These are phyloP conservation scores for Brachionus angularis DNA, from an alignment of 1,140 invertebrate species.

Conservation along the genomic window DNA sequence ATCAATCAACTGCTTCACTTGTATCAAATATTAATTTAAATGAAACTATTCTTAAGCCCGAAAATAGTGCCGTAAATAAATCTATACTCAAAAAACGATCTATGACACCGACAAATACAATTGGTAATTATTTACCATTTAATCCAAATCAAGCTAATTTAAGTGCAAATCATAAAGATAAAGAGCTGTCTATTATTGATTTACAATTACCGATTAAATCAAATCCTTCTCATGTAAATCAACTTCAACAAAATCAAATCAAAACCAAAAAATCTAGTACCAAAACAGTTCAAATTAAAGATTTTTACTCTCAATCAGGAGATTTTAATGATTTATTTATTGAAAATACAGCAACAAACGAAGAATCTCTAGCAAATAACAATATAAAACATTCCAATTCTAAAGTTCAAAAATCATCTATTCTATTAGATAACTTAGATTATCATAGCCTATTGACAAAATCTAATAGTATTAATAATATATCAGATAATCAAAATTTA, in stretches of 20 bases:
- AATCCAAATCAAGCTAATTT: slow-evolving; percentile 20
- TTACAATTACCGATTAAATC: slow-evolving; percentile 14
- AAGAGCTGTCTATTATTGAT: slow-evolving; percentile 24
- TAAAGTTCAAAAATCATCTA: slow-evolving; percentile 7
- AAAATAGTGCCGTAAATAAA: background rate
- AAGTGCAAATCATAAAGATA: background rate
- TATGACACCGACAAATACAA: background rate
- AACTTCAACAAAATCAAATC: background rate
- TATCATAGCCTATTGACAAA: background rate
- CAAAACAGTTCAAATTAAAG: background rate
- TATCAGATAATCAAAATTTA: background rate
- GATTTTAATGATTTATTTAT: too few species aligned
- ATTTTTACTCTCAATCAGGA: background rate
- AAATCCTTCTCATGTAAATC: background rate
- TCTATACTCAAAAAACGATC: background rate
- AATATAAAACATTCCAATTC: slow-evolving; percentile 1
- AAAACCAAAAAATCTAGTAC: background rate
- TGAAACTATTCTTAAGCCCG: too few species aligned
- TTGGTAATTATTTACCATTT: slow-evolving; percentile 20
- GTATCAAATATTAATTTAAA: too few species aligned
- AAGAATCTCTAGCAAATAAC: too few species aligned
- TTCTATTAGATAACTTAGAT: background rate
- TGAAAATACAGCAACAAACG: too few species aligned
- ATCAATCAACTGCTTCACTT: background rate
- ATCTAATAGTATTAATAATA: background rate